Evolutionary conservation across 2,888 invertebrate species (phyloP), one percentile per base, ranked within the genome.

Genomic region (Ctenicera cuprea): DNA sequence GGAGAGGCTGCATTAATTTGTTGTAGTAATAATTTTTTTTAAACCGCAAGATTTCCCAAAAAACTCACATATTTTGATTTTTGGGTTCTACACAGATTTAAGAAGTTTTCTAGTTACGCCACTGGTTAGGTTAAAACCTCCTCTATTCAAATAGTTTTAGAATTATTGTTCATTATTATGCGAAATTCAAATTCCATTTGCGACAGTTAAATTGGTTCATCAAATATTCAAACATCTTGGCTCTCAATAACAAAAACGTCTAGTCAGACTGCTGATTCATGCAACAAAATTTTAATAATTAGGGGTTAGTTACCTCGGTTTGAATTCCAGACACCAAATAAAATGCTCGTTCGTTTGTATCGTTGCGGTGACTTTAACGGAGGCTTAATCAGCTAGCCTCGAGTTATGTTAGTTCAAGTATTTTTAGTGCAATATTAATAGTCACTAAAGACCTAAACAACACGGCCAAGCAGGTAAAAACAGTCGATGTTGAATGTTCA

Each of bases 221-320:
- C 12, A 22, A 12, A 22, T 52, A 52, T 52, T 22, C n/a, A 30
- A n/a, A 20, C 20, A 45, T 16, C 16, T 45, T 16, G 8, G 16
- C 0, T 12, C 26, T 45, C 12, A 45, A 45, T 45, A 4, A 14
- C 45, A 45, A 45, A 45, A 45, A 45, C 33, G 52, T 30, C 52
- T 18, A 30, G 14, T 14, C 57, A 57, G 33, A 14, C 33, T 18
- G 33, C 33, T 57, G 57, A 57, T 33, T 57, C 57, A 57, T 57
- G 57, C 57, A 2, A 8, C 33, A 57, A 57, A 57, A 57, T 57
- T 33, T 16, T 9, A 37, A 57, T 57, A 57, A 33, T 33, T 57
- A 33, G 30, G 57, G 57, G 57, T 57, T 52, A 52, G n/a, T 30
- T 57, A 57, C 33, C 57, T 33, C 57, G 14, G 3, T 8, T 57